Percentiles rank a stretch among this genome's conserved stretches.
Evolutionary conservation across 2,888 invertebrate genomes (phyloP).

Genomic region (Nephrotoma guestfalica): DNA sequence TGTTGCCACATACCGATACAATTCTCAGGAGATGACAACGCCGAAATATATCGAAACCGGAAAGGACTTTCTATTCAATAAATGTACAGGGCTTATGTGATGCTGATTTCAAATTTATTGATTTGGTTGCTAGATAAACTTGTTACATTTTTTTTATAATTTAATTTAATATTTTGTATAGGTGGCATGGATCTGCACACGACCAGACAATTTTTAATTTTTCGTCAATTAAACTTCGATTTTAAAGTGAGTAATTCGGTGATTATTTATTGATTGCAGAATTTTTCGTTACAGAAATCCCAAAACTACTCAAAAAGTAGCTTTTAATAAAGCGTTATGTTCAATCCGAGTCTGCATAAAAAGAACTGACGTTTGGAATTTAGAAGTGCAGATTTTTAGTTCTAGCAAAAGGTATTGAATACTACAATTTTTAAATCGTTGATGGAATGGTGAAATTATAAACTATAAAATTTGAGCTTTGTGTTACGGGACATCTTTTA

Average conservation of each 20-base stretch:
- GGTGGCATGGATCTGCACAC: slow-evolving; percentile 19
- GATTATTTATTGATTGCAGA: slow-evolving; percentile 10
- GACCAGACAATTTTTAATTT: slow-evolving; percentile 18
- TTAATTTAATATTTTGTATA: not conserved
- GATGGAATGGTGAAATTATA: no score
- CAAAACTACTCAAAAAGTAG: not conserved
- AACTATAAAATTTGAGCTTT: no score
- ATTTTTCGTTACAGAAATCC: slow-evolving; percentile 9
- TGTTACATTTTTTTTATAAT: not conserved
- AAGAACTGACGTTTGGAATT: slow-evolving; percentile 16
- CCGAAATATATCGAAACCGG: slow-evolving; percentile 15
- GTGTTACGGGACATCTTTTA: no score
- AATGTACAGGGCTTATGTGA: slow-evolving; percentile 16
- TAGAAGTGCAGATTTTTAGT: slow-evolving; percentile 18
- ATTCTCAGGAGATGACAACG: slow-evolving; percentile 13
- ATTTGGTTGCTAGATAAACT: slow-evolving; percentile 15
- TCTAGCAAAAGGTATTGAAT: slow-evolving; percentile 7
- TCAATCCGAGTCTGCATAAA: slow-evolving; percentile 12
- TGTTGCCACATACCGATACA: not conserved
- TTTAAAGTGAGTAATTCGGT: slow-evolving; percentile 10
- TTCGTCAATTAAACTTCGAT: slow-evolving; percentile 9
- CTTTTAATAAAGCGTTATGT: not conserved
- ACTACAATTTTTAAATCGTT: no score
- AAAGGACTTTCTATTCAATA: slow-evolving; percentile 17
- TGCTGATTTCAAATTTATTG: slow-evolving; percentile 12